These are phyloP conservation scores for Ophonus ardosiacus DNA, from an alignment of 2,888 invertebrate species.

Conservation along the genomic window DNA sequence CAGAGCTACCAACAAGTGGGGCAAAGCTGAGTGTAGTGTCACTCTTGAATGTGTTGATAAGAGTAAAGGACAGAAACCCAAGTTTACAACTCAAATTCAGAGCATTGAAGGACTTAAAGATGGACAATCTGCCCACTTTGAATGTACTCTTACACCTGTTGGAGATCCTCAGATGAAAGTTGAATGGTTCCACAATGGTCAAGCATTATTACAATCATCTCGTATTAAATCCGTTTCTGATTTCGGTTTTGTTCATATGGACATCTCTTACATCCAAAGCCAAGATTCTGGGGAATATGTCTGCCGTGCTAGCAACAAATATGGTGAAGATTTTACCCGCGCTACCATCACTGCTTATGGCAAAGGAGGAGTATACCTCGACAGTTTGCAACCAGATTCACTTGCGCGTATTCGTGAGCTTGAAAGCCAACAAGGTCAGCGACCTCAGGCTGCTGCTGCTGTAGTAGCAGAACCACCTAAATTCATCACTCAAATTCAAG, in stretches of 20 bases:
- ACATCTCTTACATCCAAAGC: slow-evolving; percentile 94
- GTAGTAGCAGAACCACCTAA: slow-evolving; percentile 90
- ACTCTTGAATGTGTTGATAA: slow-evolving; percentile 90
- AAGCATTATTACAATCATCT: slow-evolving; percentile 91
- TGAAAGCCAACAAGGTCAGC: slow-evolving; percentile 85
- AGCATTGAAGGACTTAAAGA: slow-evolving; percentile 91
- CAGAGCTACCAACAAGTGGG: slow-evolving; percentile 93
- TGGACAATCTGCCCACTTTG: slow-evolving; percentile 96
- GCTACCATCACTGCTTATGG: slow-evolving; percentile 91
- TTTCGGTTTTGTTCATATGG: slow-evolving; percentile 96
- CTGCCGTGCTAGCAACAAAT: slow-evolving; percentile 94
- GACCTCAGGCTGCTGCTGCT: slow-evolving; percentile 81
- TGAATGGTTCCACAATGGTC: slow-evolving; percentile 98
- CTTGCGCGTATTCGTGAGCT: slow-evolving; percentile 91
- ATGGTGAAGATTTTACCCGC: slow-evolving; percentile 91
- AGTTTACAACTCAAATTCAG: slow-evolving; percentile 92
- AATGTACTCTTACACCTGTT: slow-evolving; percentile 95
- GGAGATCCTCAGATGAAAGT: slow-evolving; percentile 96
- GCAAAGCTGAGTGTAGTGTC: slow-evolving; percentile 91
- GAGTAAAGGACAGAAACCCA: slow-evolving; percentile 90
- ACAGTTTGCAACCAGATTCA: slow-evolving; percentile 94
- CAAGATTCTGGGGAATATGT: slow-evolving; percentile 96
- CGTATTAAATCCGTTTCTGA: slow-evolving; percentile 96
- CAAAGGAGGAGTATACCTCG: slow-evolving; percentile 90
- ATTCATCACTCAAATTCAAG: slow-evolving; percentile 91